Base-by-base conservation (phyloP, 2,797 vertebrate genomes). In the Muscicapa striata region DNA sequence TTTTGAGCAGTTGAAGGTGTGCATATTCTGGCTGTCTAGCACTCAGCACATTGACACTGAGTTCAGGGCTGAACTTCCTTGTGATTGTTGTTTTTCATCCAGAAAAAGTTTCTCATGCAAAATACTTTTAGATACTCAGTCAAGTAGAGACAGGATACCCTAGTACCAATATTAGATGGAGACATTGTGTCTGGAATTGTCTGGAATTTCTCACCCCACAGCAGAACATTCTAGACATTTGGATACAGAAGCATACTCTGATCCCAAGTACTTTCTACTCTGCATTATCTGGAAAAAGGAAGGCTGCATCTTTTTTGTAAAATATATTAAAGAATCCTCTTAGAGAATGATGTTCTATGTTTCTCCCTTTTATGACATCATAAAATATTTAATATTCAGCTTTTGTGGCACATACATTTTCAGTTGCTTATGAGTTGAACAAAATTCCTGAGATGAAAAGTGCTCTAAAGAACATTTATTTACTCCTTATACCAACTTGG, bases 371-470 rank as follows among this genome's bases (percentile, higher is more conserved):
- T 88, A 59, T 55, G 32, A 87, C 74, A 9, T 32, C 58, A 29
- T 34, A 67, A 83, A 87, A 85, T 70, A 57, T 67, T 87, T 70
- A 63, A 80, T 69, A 75, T 49, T 94, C n/a, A 72, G 15, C 0
- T 81, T 87, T 77, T 78, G 15, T 68, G 16, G 4, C 9, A 24
- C 1, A 1, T 84, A 6, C 36, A 48, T 87, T 77, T 85, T 66
- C 7, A 64, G 40, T 54, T 62, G 52, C 13, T 62, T 88, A 27
- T 0, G 0, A 45, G 14, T 68, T 73, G 16, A 0, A 6, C 9
- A 52, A 63, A 73, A 55, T 49, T 89, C 19, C n/a, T 87, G 24
- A 67, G 23, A 45, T 67, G 8, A 78, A 57, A 5, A 57, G 4
- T 84, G 36, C 26, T 73, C 15, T 10, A 69, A 84, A 76, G 43